Base-by-base conservation (phyloP, 2,113 vertebrate genomes). In the Axis porcinus region DNA sequence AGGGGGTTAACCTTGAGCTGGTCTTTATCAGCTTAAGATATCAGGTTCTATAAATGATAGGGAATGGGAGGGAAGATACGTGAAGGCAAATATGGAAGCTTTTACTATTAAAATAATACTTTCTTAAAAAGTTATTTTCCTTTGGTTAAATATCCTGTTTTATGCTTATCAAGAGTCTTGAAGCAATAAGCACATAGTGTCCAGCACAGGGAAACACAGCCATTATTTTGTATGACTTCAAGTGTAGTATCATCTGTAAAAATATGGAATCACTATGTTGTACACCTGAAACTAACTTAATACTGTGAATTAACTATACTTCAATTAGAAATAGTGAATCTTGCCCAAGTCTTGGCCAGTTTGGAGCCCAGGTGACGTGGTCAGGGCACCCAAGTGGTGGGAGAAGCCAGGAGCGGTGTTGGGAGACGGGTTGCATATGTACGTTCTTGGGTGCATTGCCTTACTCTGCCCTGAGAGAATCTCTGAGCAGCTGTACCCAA, bases 71-170 rank as follows among this genome's bases (percentile, higher is more conserved):
- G 57, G 83, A 70, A 64, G 62, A 27, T 74, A 92, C 76, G 30
- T 55, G 36, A 90, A 89, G 58, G 25, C 47, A 81, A 78, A 54
- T 91, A 52, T 40, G 27, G 70, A 97, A 91, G 43, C 7, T 45
- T 87, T 93, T 86, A 60, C 47, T 25, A 16, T 94, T 81, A 55
- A 21, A 21, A 36, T 50, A 94, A 43, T 87, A n/a, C 13, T 93
- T 60, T 97, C 28, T 85, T 58, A 88, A 86, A 92, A 52, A 28
- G 40, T 87, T 87, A n/a, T 7, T 58, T 92, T 62, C 12, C 55
- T 88, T 96, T 85, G 94, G 21, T n/a, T 60, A 60, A 81, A 67
- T 86, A 92, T 43, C n/a, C 15, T 94, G 30, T 52, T 81, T 95
- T 90, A 79, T 89, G 30, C 43, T 62, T 86, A 33, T 50, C 14